Base-by-base conservation (phyloP, 1,140 invertebrate genomes). In the Ceratosolen fusciceps region DNA sequence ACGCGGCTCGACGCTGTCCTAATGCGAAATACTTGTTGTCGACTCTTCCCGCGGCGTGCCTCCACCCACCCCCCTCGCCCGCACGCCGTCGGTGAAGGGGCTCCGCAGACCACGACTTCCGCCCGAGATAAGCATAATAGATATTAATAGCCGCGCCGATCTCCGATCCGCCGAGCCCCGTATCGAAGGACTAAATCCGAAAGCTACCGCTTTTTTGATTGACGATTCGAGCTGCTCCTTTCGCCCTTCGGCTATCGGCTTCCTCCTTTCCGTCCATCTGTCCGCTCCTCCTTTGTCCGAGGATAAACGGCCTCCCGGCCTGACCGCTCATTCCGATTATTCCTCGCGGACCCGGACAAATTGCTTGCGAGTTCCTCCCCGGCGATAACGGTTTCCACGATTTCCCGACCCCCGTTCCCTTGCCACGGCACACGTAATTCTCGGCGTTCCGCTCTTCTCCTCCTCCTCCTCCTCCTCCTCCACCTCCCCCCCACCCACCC, bases 21-120 rank as follows among this genome's bases (percentile, higher is more conserved):
- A 90, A 90, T 90, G 89, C 87, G 89, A 90, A 90, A 90, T 89
- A 87, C 88, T 89, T 89, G 88, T 80, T 88, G 86, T 88, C 88
- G 87, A 88, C 87, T 4, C 19, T 43, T 0, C 31, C 21, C 47
- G 87, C 84, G 86, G 84, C 89, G 85, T 89, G 86, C 88, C n/a
- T n/a, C n/a, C n/a, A n/a, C n/a, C n/a, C n/a, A n/a, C n/a, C n/a
- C n/a, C n/a, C n/a, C n/a, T n/a, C n/a, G n/a, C n/a, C n/a, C 80
- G 0, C 24, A 83, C 82, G 79, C 65, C 78, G n/a, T n/a, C n/a
- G n/a, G n/a, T n/a, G n/a, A n/a, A n/a, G n/a, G n/a, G 67, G 77
- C 84, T 80, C 82, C 83, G n/a, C n/a, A n/a, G n/a, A n/a, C n/a
- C 82, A 81, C 80, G 72, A 80, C 87, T 88, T 89, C 87, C 87